phyloP scores from a whole-genome alignment of 2,888 invertebrate species.

The Liodrosophila aerea region DNA sequence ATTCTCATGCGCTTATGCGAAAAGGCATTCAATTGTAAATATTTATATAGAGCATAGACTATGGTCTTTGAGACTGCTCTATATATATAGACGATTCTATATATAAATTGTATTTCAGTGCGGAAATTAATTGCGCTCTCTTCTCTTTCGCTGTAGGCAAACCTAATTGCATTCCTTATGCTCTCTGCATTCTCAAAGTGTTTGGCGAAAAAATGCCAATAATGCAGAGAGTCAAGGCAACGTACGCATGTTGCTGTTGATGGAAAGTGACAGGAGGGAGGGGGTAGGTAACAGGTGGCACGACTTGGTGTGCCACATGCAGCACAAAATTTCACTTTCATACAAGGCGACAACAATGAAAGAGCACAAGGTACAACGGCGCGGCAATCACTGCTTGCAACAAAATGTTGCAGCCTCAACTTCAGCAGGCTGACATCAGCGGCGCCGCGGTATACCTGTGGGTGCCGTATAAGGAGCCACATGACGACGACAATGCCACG shows the following conservation, averaged over 20 bases:
- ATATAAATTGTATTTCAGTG: too few species aligned
- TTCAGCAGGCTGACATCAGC: background rate
- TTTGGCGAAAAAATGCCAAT: constrained; percentile 7
- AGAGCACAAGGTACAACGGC: constrained; percentile 20
- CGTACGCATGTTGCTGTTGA: too few species aligned
- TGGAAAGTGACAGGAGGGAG: background rate
- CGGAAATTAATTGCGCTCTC: background rate
- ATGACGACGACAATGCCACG: constrained; percentile 47
- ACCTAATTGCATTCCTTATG: constrained; percentile 2
- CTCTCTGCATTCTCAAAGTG: background rate
- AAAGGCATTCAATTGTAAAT: background rate
- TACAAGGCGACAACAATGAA: constrained; percentile 42
- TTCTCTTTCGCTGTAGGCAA: too few species aligned
- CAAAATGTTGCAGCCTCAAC: constrained; percentile 27
- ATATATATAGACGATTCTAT: too few species aligned
- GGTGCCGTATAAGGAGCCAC: constrained; percentile 58
- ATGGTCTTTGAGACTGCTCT: background rate
- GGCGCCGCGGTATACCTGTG: constrained; percentile 27
- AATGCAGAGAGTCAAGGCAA: constrained; percentile 33
- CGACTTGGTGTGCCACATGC: constrained; percentile 34
- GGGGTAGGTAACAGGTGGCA: constrained; percentile 1
- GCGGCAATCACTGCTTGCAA: constrained; percentile 10
- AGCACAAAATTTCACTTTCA: constrained; percentile 61
- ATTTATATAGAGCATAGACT: constrained; percentile 4
- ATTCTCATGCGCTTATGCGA: background rate